A percentile compares a stretch with the other conserved stretches of the same genome.
Evolutionary conservation across 2,888 invertebrate genomes (phyloP).

Genomic region (Philhelius pedissequus): DNA sequence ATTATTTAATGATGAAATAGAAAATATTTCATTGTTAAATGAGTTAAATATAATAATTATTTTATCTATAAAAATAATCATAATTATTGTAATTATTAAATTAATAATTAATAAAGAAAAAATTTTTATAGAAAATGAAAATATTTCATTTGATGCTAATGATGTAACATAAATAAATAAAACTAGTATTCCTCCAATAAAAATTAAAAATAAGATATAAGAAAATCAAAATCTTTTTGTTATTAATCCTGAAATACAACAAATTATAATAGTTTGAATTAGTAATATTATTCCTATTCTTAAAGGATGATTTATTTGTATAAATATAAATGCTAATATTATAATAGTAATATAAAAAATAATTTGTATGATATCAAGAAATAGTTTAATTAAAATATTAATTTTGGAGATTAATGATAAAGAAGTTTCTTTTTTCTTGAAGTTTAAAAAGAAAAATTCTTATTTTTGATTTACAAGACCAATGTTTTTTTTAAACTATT

Average conservation of each 20-base stretch:
- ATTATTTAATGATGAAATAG: constrained; percentile 71
- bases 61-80: constrained; percentile 71
- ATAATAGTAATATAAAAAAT: constrained; percentile 68
- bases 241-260: constrained; percentile 79
- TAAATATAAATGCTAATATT: constrained; percentile 77
- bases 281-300: constrained; percentile 81
- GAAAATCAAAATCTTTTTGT: constrained; percentile 82
- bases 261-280: constrained; percentile 80
- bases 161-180: constrained; percentile 84
- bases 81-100: constrained; percentile 71
- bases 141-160: constrained; percentile 83
- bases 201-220: constrained; percentile 83
- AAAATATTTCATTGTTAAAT: constrained; percentile 77
- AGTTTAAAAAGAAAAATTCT: constrained; percentile 81
- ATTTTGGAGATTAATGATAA: constrained; percentile 85
- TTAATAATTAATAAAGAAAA: constrained; percentile 72
- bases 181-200: constrained; percentile 83
- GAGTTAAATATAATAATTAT: constrained; percentile 74
- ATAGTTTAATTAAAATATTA: constrained; percentile 85
- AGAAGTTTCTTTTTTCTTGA: constrained; percentile 81
- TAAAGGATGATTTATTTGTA: constrained; percentile 80
- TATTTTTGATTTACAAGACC: constrained; percentile 85
- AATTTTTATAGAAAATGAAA: constrained; percentile 77
- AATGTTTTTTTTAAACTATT: constrained; percentile 85
- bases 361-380: constrained; percentile 79